These are phyloP conservation scores for Oopsacas minuta DNA, from an alignment of 37 sponge, comb jelly and placozoan genomes.

Conservation along the genomic window DNA sequence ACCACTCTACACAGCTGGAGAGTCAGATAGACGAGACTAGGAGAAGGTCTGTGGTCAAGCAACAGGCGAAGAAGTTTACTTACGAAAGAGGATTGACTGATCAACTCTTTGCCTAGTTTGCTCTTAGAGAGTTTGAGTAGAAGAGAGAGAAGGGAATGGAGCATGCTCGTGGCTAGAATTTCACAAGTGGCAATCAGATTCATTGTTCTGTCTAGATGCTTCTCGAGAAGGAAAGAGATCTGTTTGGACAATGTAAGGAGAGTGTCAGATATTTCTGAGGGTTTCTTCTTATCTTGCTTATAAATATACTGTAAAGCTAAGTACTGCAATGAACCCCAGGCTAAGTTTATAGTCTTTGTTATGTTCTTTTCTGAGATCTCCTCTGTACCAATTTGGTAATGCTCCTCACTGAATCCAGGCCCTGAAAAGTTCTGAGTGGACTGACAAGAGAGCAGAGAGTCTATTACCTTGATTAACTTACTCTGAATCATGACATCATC, in stretches of 20 bases:
- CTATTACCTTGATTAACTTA: not conserved
- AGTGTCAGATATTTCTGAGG: not conserved
- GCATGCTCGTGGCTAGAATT: constrained; percentile 55
- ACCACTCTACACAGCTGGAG: constrained; percentile 92
- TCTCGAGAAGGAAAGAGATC: constrained; percentile 69
- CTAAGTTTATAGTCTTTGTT: not conserved
- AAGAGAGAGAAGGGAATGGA: constrained; percentile 79
- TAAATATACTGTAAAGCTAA: constrained; percentile 11
- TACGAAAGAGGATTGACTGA: constrained; percentile 77
- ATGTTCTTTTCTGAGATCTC: constrained; percentile 14
- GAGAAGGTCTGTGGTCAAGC: constrained; percentile 84
- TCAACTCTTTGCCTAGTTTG: constrained; percentile 62
- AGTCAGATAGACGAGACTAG: constrained; percentile 74
- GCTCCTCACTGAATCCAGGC: not conserved
- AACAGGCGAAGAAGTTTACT: constrained; percentile 75
- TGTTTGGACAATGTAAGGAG: constrained; percentile 17
- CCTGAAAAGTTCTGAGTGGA: not conserved
- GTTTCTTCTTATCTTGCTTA: not conserved
- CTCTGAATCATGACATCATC: not conserved
- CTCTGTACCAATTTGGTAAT: constrained; percentile 3
- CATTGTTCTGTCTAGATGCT: constrained; percentile 76
- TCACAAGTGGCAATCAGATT: constrained; percentile 49
- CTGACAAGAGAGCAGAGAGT: not conserved
- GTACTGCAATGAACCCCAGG: not conserved
- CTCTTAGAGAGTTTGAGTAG: constrained; percentile 68